Base-by-base conservation (phyloP, 2,888 invertebrate species). In the Stenodema calcarata region DNA sequence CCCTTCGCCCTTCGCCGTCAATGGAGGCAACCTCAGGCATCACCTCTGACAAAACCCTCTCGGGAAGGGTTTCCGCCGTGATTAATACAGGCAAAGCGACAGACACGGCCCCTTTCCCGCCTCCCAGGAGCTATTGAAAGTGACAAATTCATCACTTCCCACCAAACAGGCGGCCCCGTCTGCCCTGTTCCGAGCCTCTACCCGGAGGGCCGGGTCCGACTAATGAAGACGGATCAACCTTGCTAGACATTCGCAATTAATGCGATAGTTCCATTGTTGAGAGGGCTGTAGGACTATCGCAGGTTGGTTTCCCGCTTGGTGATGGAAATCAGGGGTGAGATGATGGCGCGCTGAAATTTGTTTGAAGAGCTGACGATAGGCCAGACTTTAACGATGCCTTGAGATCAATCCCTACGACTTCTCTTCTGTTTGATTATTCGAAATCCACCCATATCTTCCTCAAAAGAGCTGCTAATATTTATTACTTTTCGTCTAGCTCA, bases 211-310 rank as follows among this genome's bases (percentile, higher is more conserved):
- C 23, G 27, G 28, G 35, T 41, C 42, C 30, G 23, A 23, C 54
- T 82, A 82, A 82, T 82, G 82, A 82, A 82, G 82, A 82, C 82
- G 35, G 82, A 82, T 82, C 82, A 82, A 82, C 82, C 82, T 35
- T 54, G 80, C 54, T 30, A 41, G 80, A 82, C 82, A 35, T 82
- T 82, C 28, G 82, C 82, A 82, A 82, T 82, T 82, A 82, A 82
- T 69, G 82, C 82, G 62, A 82, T 82, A 82, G 82, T 80, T 80
- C 80, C 80, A 30, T 50, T 50, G 80, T 80, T 30, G 42, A 41
- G n/a, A n/a, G 42, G 1, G 18, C 35, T 12, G 23, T 14, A 23
- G 27, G 18, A 78, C 27, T 14, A n/a, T 78, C 44, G 18, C 41
- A 78, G 27, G 44, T 18, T 44, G 27, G 44, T 41, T 78, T 42